Percentiles rank a stretch among this genome's conserved stretches.
phyloP scores from a whole-genome alignment of 2,888 invertebrate genomes.

The Leucozona laternaria region DNA sequence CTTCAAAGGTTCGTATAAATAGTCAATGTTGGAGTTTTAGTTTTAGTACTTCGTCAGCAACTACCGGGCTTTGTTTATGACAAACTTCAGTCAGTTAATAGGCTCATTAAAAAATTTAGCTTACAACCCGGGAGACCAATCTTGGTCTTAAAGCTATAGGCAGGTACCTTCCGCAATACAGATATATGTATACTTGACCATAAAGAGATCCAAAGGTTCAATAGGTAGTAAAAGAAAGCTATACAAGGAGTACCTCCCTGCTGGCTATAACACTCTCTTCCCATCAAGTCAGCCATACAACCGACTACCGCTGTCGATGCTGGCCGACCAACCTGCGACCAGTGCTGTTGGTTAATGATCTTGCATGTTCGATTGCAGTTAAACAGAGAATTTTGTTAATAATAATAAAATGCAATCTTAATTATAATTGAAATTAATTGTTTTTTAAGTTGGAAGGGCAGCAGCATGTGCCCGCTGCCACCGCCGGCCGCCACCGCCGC shows the following conservation, averaged over 20 bases:
- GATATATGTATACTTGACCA: background rate
- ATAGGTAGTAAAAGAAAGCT: conserved; percentile 53
- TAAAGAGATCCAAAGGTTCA: conserved; percentile 32
- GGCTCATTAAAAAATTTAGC: conserved; percentile 58
- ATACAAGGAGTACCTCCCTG: conserved; percentile 2
- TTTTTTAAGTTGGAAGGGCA: conserved; percentile 66
- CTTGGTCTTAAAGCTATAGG: background rate
- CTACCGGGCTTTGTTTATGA: conserved; percentile 71
- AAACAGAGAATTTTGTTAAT: conserved; percentile 67
- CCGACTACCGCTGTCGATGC: background rate
- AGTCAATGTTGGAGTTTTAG: conserved; percentile 20
- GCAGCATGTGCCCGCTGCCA: conserved; percentile 14
- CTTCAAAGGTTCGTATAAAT: conserved; percentile 6
- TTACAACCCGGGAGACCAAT: conserved; percentile 30
- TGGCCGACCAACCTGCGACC: background rate
- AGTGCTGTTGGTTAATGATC: conserved; percentile 54
- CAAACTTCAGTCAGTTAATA: conserved; percentile 55
- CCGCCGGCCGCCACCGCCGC: too few relatives aligned
- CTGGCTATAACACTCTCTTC: conserved; percentile 31
- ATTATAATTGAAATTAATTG: conserved; percentile 75
- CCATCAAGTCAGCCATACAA: background rate
- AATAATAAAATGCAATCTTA: conserved; percentile 72
- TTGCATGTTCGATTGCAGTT: conserved; percentile 74
- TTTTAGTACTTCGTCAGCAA: conserved; percentile 31
- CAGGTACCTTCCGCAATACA: background rate